phyloP scores from a whole-genome alignment of 1,140 invertebrate species.

The Pectinophora gossypiella region DNA sequence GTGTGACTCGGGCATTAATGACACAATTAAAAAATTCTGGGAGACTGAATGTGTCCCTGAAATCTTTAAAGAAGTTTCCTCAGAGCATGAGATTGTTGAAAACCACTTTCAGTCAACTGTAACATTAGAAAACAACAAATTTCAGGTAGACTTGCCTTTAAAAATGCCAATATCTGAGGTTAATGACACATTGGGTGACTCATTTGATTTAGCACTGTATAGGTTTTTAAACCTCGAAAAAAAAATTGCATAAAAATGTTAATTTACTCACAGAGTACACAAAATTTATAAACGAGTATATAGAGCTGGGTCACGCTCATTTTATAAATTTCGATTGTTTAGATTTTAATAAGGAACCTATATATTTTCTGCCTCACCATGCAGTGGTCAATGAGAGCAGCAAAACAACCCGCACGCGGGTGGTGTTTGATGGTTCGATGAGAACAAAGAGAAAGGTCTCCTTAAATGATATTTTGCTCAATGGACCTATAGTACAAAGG shows the following conservation, averaged over 20 bases:
- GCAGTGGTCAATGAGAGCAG: background rate
- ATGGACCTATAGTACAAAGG: conserved; percentile 1
- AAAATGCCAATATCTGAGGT: conserved; percentile 6
- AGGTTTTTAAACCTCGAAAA: conserved; percentile 15
- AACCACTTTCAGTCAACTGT: conserved; percentile 2
- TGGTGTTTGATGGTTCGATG: conserved; percentile 6
- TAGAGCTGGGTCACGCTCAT: conserved; percentile 6
- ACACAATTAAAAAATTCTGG: conserved; percentile 4
- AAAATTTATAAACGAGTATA: conserved; percentile 12
- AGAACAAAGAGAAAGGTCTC: conserved; percentile 2
- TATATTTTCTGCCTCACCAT: conserved; percentile 4
- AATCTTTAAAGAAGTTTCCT: background rate
- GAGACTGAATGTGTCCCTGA: conserved; percentile 7
- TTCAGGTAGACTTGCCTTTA: conserved; percentile 13
- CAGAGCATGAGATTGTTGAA: conserved; percentile 5
- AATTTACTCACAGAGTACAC: conserved; percentile 1
- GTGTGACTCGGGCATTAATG: background rate
- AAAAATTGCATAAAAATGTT: conserved; percentile 5
- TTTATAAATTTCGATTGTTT: background rate
- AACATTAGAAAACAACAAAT: conserved; percentile 10
- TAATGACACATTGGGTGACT: conserved; percentile 6
- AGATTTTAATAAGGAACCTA: background rate
- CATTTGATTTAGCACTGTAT: conserved; percentile 9
- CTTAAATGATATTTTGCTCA: conserved; percentile 2
- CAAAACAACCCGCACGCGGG: background rate